Evolutionary conservation across 2,113 vertebrate species (phyloP), one percentile per base, ranked within the genome.

Genomic region (Madoqua kirkii): DNA sequence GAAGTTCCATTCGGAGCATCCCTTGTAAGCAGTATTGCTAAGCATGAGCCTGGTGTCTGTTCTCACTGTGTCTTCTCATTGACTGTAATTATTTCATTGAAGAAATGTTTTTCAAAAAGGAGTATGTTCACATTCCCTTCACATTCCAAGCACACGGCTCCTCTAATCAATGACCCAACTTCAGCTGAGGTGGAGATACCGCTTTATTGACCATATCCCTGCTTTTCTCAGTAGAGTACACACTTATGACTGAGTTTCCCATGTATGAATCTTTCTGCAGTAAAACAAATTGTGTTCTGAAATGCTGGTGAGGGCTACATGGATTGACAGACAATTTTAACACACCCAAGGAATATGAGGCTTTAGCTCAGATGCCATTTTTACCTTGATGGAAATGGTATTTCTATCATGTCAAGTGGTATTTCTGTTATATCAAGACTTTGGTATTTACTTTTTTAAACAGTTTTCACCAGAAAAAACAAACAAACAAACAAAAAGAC

Each of bases 351-450:
- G 71, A 48, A 5, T 52, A 57, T 43, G 5, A 54, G 16, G 16
- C 62, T 83, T 1, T 31, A 15, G 31, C 15, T 55, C 90, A 84
- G 27, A 79, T 76, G 54, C 84, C 23, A 2, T 89, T 93, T 85
- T 83, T 3, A 54, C 40, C 57, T 74, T 45, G 23, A 40, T 45
- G 6, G n/a, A 81, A 76, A 64, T 31, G 90, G n/a, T 43, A 36
- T 87, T 90, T 78, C 78, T 87, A 33, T 59, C 36, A 12, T 40
- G 11, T 40, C 2, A 71, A 81, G 62, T 21, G 92, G 27, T 43
- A 40, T 89, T 92, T 83, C 60, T 87, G 64, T 54, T 74, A 74
- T 74, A 40, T 74, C 67, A 74, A 81, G 79, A 95, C 48, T 85
- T 89, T 60, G 31, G 31, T 31, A 31, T 67, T 86, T 52, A 7